phyloP scores from a whole-genome alignment of 2,888 invertebrate genomes.

The Eumacrocentrus americanus region DNA sequence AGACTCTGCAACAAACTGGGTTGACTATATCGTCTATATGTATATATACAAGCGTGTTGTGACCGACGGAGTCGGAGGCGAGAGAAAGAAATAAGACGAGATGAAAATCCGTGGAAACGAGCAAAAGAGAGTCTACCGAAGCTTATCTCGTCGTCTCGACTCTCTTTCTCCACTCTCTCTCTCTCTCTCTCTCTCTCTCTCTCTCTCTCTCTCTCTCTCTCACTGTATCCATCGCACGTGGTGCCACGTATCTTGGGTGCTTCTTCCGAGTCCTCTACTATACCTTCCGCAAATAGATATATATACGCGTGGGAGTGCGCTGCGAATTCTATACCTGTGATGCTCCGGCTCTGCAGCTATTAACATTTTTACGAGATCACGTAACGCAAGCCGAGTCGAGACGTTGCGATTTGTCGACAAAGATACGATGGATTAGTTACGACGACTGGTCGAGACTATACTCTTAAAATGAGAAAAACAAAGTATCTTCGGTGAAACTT shows the following conservation, averaged over 20 bases:
- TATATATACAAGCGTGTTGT: slow-evolving; percentile 24
- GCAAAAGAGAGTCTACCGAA: slow-evolving; percentile 8
- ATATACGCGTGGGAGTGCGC: slow-evolving; percentile 11
- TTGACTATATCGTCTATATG: slow-evolving; percentile 13
- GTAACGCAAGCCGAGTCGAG: slow-evolving; percentile 45
- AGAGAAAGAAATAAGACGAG: slow-evolving; percentile 12
- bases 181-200: background rate
- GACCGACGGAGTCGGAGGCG: slow-evolving; percentile 8
- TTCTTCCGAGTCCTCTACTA: slow-evolving; percentile 28
- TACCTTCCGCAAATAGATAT: slow-evolving; percentile 31
- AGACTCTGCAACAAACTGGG: slow-evolving; percentile 14
- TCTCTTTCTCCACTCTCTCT: slow-evolving; percentile 7
- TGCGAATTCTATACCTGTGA: slow-evolving; percentile 31
- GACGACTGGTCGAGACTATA: slow-evolving; percentile 36
- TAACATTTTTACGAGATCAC: slow-evolving; percentile 58
- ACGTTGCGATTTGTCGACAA: slow-evolving; percentile 43
- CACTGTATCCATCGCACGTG: slow-evolving; percentile 37
- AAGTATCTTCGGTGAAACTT: background rate
- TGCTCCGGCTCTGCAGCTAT: slow-evolving; percentile 39
- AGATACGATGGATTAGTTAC: slow-evolving; percentile 25
- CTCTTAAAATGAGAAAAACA: slow-evolving; percentile 39
- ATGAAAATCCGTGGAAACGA: slow-evolving; percentile 24
- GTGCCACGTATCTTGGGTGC: slow-evolving; percentile 36
- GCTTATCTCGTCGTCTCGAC: slow-evolving; percentile 30
- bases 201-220: slow-evolving; percentile 12